Evolutionary conservation across 37 sponge, comb jelly and placozoan species (phyloP).

Genomic region (Ianthella basta): DNA sequence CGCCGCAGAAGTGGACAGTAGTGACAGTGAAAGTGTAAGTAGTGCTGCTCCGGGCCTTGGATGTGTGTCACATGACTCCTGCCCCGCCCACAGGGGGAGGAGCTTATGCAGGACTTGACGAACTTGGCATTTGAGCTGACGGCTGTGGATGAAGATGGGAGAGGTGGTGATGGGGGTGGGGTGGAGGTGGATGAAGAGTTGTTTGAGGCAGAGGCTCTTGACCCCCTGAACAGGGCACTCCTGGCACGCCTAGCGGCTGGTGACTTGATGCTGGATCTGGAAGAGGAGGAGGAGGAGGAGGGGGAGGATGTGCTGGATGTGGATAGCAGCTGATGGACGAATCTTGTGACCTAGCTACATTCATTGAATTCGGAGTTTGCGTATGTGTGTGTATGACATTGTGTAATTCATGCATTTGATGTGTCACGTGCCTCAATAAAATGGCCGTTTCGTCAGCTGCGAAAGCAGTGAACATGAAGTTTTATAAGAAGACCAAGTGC

Average conservation of each 20-base stretch:
- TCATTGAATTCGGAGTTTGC: no score
- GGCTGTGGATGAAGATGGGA: no score
- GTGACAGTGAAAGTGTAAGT: not conserved
- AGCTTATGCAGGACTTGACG: not conserved
- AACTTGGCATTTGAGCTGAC: not conserved
- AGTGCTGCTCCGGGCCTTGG: no score
- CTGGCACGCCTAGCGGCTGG: not conserved
- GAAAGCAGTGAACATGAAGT: not conserved
- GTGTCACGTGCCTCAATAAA: not conserved
- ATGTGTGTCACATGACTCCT: no score
- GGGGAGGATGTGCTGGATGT: not conserved
- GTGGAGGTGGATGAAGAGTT: constrained; percentile 9
- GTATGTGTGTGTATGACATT: no score
- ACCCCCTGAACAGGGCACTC: constrained; percentile 16
- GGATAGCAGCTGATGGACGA: no score
- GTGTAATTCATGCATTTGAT: not conserved
- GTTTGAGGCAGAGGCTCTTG: constrained; percentile 1
- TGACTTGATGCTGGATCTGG: not conserved
- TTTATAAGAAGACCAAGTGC: not conserved
- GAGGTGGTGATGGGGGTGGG: not conserved
- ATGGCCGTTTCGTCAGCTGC: constrained; percentile 3
- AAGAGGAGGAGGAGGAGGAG: constrained; percentile 6
- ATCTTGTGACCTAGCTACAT: no score
- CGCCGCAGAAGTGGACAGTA: not conserved
- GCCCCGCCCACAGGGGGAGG: not conserved